phyloP scores from a whole-genome alignment of 2,888 invertebrate genomes.

The Limnephilus lunatus region DNA sequence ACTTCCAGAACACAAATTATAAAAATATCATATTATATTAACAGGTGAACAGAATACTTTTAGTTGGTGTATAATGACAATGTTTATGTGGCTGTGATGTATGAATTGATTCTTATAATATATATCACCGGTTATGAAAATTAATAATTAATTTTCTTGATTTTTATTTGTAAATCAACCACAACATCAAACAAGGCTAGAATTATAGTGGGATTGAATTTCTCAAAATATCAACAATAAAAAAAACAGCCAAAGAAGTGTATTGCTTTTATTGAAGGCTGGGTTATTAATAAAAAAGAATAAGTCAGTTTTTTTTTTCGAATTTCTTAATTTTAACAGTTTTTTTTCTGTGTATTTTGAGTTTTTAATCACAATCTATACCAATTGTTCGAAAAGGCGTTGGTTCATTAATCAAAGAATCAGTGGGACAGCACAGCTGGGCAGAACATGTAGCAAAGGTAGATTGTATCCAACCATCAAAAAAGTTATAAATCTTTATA shows the following conservation, averaged over 20 bases:
- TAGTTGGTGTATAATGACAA: not conserved
- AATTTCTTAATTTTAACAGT: not conserved
- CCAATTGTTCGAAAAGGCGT: too few species aligned
- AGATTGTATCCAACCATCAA: not conserved
- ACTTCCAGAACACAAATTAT: not conserved
- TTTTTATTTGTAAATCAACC: not conserved
- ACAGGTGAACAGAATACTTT: not conserved
- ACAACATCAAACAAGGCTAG: not conserved
- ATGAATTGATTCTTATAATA: not conserved
- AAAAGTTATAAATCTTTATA: not conserved
- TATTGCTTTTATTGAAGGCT: slow-evolving; percentile 2
- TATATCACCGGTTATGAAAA: not conserved
- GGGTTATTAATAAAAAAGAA: not conserved
- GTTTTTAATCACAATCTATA: too few species aligned
- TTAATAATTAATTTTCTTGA: too few species aligned
- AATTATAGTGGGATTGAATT: not conserved
- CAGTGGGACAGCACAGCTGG: not conserved
- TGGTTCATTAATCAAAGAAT: not conserved
- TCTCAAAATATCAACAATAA: not conserved
- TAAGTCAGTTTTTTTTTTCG: not conserved
- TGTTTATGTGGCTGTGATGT: not conserved
- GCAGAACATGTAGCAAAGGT: not conserved
- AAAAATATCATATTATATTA: not conserved
- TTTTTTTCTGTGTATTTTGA: not conserved
- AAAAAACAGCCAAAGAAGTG: not conserved